Base-by-base conservation (phyloP, 2,797 vertebrate species). In the Choloepus didactylus region DNA sequence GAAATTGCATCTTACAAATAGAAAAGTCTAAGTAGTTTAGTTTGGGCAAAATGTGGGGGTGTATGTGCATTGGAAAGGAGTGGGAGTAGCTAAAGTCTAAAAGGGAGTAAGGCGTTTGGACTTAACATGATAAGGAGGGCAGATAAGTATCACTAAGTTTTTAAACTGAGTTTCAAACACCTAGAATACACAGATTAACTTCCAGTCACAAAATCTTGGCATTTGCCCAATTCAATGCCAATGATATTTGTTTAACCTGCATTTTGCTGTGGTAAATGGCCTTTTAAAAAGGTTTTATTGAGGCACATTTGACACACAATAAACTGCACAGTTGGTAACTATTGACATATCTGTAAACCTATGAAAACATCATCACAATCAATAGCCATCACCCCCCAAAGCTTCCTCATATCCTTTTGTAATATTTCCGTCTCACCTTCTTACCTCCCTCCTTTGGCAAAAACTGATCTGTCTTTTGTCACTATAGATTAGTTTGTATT, bases 341-440 rank as follows among this genome's bases (percentile, higher is more conserved):
- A 70, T 46, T 72, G 83, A 67, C 11, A n/a, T n/a, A 56, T 1
- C 9, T 41, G 35, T 41, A n/a, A 75, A 73, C 59, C 51, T 59
- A 11, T 9, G 3, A 31, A 80, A 76, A 81, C 21, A 62, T 25
- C 46, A 23, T 56, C 14, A 59, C n/a, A 54, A 14, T 49, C 0
- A 16, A 56, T 49, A 9, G 8, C 4, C 29, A 29, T 49, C 19
- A 56, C 1, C 51, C 27, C 18, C 18, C 18, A 14, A 60, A 46
- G 12, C 66, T 21, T 44, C 5, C 10, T 3, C 1, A 9, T 23
- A 46, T 4, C 7, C 3, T 23, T 46, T 77, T 25, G 19, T 15
- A 60, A 44, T 1, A 11, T 1, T 2, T 19, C 10, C 2, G 3
- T 14, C 23, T 29, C 3, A 1, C n/a, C 2, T 1, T 19, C 59